phyloP scores from a whole-genome alignment of 2,113 vertebrate species.

The Emydocephalus ijimae region DNA sequence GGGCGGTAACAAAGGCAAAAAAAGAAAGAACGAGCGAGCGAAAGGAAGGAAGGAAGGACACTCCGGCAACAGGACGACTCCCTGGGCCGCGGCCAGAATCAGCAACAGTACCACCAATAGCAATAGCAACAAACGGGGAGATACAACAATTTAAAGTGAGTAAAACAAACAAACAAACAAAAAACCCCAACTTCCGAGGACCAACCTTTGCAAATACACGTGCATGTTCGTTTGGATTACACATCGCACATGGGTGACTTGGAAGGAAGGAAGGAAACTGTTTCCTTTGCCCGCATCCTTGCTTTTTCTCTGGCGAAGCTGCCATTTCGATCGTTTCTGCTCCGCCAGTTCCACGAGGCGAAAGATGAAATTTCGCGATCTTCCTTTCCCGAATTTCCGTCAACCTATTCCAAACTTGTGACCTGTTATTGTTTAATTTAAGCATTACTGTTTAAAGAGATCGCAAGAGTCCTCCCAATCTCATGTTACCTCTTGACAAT shows the following conservation, averaged over 20 bases:
- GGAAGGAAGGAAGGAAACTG: not conserved
- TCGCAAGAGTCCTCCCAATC: not conserved
- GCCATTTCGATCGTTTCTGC: not conserved
- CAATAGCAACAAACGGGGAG: not conserved
- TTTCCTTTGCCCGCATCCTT: not conserved
- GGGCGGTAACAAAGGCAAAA: slow-evolving; percentile 7
- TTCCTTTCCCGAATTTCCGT: not conserved
- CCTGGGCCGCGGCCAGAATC: not conserved
- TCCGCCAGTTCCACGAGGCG: not conserved
- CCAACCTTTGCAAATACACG: not conserved
- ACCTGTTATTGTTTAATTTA: no score
- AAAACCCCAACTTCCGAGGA: not conserved
- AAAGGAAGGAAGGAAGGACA: not conserved
- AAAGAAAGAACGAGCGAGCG: not conserved
- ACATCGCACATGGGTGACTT: not conserved
- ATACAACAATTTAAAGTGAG: not conserved
- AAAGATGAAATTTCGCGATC: not conserved
- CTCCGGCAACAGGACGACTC: not conserved
- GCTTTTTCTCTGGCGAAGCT: not conserved
- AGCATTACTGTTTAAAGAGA: not conserved
- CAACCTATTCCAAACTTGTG: not conserved
- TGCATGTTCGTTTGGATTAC: not conserved
- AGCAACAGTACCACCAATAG: not conserved
- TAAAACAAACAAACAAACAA: not conserved
- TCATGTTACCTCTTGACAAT: not conserved